phyloP scores from a whole-genome alignment of 2,797 vertebrate genomes.

The Pogonophryne albipinna region DNA sequence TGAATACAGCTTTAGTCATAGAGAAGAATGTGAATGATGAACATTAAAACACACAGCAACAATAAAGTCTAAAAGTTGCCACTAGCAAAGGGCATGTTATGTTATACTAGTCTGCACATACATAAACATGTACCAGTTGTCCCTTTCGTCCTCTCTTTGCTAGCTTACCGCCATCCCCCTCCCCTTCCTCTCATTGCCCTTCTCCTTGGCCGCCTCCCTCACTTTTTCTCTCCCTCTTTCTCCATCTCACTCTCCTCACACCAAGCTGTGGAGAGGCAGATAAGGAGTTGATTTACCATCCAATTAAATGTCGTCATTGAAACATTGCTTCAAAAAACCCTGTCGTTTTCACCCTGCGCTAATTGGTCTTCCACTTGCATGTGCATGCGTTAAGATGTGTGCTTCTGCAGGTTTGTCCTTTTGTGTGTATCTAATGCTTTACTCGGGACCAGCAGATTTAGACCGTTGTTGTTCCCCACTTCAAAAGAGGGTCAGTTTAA shows the following conservation, averaged over 20 bases:
- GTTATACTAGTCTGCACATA: slow-evolving; percentile 9
- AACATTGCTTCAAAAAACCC: slow-evolving; percentile 99
- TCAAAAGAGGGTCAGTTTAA: slow-evolving; percentile 46
- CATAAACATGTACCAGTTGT: slow-evolving; percentile 9
- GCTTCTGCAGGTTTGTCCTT: slow-evolving; percentile 26
- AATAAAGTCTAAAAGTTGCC: neutral
- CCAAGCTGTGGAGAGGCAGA: slow-evolving; percentile 95
- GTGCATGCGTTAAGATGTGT: slow-evolving; percentile 30
- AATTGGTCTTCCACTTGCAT: slow-evolving; percentile 70
- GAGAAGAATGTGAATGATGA: too few relatives aligned
- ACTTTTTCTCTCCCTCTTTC: slow-evolving; percentile 27
- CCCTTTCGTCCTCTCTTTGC: slow-evolving; percentile 11
- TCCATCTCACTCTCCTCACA: slow-evolving; percentile 53
- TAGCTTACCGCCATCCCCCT: neutral
- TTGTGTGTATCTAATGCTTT: slow-evolving; percentile 31
- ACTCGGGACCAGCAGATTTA: slow-evolving; percentile 23
- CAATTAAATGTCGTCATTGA: slow-evolving; percentile 99
- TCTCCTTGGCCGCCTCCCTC: neutral
- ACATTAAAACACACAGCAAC: neutral
- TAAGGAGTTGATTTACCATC: slow-evolving; percentile 99
- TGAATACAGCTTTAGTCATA: too few relatives aligned
- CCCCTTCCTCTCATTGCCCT: slow-evolving; percentile 7
- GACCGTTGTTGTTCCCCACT: slow-evolving; percentile 26
- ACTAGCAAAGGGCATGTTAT: slow-evolving; percentile 8
- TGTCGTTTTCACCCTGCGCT: slow-evolving; percentile 89